A percentile compares a stretch with the other conserved stretches of the same genome.
Conservation (phyloP, 2,797 vertebrate species). For the Parauchenoglanis punctatus region DNA sequence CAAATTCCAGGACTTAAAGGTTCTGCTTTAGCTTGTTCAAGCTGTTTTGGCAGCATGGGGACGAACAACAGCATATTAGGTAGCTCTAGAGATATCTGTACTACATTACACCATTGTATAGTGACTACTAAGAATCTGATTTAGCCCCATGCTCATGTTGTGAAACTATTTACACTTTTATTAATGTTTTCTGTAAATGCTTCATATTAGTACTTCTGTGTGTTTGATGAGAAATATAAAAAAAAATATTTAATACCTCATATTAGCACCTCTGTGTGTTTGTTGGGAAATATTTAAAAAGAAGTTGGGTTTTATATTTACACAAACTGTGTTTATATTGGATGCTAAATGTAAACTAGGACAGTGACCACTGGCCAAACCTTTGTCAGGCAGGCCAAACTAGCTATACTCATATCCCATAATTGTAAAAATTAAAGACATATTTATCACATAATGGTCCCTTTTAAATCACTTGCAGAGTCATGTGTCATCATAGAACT, state of each 20-base stretch:
- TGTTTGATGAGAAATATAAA: background rate
- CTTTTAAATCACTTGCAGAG: background rate
- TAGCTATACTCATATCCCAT: background rate
- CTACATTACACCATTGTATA: background rate
- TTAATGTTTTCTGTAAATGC: background rate
- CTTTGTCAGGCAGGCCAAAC: background rate
- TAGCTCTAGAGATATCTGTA: background rate
- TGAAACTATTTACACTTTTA: background rate
- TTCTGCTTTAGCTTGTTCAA: too few relatives aligned
- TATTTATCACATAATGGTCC: background rate
- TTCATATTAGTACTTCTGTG: background rate
- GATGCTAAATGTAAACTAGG: background rate
- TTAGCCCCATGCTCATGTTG: background rate
- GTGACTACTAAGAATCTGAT: background rate
- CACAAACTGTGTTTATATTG: background rate
- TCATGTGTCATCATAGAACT: background rate
- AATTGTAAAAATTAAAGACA: background rate
- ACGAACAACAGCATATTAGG: too few relatives aligned
- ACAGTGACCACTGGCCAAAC: background rate
- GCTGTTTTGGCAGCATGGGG: too few relatives aligned
- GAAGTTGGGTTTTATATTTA: background rate
- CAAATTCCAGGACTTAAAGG: too few relatives aligned
- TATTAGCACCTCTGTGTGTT: background rate
- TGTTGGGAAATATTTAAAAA: background rate
- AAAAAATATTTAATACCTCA: background rate